phyloP scores from a whole-genome alignment of 2,113 vertebrate species.

The Poeciliopsis turrubarensis region DNA sequence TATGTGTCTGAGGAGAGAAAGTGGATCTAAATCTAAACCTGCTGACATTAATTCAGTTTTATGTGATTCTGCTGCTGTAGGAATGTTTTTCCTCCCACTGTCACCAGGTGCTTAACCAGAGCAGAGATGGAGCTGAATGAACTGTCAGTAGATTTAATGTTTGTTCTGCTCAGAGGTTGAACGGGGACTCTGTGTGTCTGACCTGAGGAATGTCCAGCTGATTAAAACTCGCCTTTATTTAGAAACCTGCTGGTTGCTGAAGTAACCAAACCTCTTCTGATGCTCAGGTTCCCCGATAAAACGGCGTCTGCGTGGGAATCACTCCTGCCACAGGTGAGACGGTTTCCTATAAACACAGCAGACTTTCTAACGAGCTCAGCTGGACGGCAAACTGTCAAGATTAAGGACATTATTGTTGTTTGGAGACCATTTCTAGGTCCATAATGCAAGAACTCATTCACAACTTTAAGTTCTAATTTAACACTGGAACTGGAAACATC shows the following conservation, averaged over 20 bases:
- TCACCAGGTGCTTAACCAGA: background rate
- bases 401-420: too few species aligned
- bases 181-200: background rate
- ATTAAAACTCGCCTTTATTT: background rate
- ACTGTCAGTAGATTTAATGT: background rate
- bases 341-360: too few species aligned
- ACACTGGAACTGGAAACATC: too few species aligned
- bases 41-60: background rate
- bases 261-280: background rate
- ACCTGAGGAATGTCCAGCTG: background rate
- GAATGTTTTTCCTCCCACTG: background rate
- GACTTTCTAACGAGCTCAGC: too few species aligned
- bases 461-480: too few species aligned
- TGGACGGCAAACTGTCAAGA: too few species aligned
- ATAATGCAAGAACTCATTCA: too few species aligned
- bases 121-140: background rate
- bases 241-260: background rate
- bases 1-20: too few species aligned
- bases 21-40: background rate
- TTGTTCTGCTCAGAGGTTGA: too few species aligned
- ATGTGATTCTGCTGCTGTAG: background rate
- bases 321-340: constrained; percentile 54
- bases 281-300: constrained; percentile 72
- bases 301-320: constrained; percentile 31
- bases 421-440: too few species aligned